Evolutionary conservation across 1,140 invertebrate species (phyloP).

Genomic region (Sarcophaga bullata): DNA sequence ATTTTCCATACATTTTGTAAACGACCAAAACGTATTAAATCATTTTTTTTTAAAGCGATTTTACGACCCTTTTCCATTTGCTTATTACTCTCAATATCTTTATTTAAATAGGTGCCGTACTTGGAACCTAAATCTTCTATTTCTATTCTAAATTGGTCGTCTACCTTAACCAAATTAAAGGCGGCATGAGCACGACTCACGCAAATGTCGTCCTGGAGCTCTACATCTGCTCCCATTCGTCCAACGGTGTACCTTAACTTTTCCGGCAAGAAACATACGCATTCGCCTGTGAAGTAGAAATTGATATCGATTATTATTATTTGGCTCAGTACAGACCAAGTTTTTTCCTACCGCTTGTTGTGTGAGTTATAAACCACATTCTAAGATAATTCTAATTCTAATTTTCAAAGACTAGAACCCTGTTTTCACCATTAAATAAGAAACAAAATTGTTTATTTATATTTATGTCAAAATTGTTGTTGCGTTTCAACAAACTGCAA

Average conservation of each 20-base stretch:
- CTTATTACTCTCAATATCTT: slow-evolving; percentile 55
- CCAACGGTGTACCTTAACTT: slow-evolving; percentile 55
- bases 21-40: slow-evolving; percentile 69
- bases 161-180: slow-evolving; percentile 60
- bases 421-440: not conserved
- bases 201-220: slow-evolving; percentile 68
- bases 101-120: slow-evolving; percentile 69
- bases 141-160: slow-evolving; percentile 29
- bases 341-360: slow-evolving; percentile 25
- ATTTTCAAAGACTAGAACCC: not conserved
- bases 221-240: slow-evolving; percentile 61
- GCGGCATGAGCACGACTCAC: slow-evolving; percentile 70
- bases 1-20: slow-evolving; percentile 67
- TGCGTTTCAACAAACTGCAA: not conserved
- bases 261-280: slow-evolving; percentile 11
- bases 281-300: too few relatives aligned
- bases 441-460: not conserved
- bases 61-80: slow-evolving; percentile 51
- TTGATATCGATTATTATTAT: too few relatives aligned
- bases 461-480: not conserved
- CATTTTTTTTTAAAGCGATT: slow-evolving; percentile 53
- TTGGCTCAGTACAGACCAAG: not conserved
- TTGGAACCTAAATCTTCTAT: slow-evolving; percentile 68
- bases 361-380: slow-evolving; percentile 35
- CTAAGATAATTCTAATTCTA: not conserved